phyloP scores from a whole-genome alignment of 2,888 invertebrate genomes.

The Notocelia uddmanniana region DNA sequence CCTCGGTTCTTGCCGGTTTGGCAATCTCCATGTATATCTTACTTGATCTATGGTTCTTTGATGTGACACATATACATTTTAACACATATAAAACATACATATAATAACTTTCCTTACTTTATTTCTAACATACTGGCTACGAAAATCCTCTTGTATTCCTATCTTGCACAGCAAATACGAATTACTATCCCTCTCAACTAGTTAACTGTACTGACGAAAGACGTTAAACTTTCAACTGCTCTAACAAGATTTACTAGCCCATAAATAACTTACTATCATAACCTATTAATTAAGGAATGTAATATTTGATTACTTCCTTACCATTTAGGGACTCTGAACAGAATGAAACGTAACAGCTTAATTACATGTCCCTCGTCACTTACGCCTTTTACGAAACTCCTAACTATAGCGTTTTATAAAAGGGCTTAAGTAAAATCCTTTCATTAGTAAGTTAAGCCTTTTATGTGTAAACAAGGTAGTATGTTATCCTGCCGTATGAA shows the following conservation, averaged over 20 bases:
- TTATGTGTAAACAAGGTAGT: background rate
- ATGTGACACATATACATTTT: too few species aligned
- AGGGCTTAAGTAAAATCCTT: background rate
- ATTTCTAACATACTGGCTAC: background rate
- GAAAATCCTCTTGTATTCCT: background rate
- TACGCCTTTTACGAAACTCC: background rate
- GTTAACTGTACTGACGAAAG: background rate
- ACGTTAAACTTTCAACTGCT: constrained; percentile 30
- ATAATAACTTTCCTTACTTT: too few species aligned
- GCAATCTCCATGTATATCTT: too few species aligned
- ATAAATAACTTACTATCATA: constrained; percentile 34
- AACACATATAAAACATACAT: too few species aligned
- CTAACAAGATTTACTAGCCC: constrained; percentile 21
- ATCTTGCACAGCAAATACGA: background rate
- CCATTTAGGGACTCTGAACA: constrained; percentile 5
- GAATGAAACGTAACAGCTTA: background rate
- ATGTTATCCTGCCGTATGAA: background rate
- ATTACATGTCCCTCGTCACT: background rate
- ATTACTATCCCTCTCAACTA: constrained; percentile 1
- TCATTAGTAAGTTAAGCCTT: background rate
- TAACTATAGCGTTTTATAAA: background rate
- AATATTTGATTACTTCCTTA: constrained; percentile 44
- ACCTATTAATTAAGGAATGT: constrained; percentile 41
- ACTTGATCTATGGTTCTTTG: too few species aligned
- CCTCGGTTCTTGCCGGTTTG: too few species aligned